Conservation (phyloP, 2,797 vertebrate genomes). For the Pseudochirops corinnae region DNA sequence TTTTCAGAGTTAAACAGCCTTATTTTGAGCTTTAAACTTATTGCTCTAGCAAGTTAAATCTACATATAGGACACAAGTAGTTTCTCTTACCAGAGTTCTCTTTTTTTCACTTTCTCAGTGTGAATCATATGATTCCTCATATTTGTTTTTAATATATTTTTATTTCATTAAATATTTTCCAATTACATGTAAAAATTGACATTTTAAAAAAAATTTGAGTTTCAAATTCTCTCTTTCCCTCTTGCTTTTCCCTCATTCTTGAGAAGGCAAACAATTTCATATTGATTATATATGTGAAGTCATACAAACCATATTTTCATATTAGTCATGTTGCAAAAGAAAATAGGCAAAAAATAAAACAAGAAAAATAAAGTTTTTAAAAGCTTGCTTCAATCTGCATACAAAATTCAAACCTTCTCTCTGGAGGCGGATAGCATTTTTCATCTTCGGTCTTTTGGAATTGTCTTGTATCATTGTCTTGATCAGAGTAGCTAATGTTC, state of each 20-base stretch:
- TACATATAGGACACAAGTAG: neutral
- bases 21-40: conserved; percentile 1
- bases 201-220: neutral
- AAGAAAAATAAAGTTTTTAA: neutral
- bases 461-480: neutral
- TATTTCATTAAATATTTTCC: neutral
- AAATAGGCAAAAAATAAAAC: neutral
- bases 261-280: neutral
- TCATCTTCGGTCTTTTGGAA: neutral
- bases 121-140: neutral
- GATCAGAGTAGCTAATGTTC: neutral
- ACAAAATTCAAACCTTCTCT: neutral
- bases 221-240: neutral
- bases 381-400: neutral
- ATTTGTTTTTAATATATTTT: neutral
- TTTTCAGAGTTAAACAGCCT: neutral
- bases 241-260: neutral
- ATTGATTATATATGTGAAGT: neutral
- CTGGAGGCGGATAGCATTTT: neutral
- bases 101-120: neutral
- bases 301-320: neutral
- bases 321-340: neutral
- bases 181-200: neutral
- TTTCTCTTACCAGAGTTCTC: neutral
- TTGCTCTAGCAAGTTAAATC: neutral